A percentile compares a stretch with the other conserved stretches of the same genome.
Conservation (phyloP, 2,113 vertebrate genomes). For the Antennarius striatus region DNA sequence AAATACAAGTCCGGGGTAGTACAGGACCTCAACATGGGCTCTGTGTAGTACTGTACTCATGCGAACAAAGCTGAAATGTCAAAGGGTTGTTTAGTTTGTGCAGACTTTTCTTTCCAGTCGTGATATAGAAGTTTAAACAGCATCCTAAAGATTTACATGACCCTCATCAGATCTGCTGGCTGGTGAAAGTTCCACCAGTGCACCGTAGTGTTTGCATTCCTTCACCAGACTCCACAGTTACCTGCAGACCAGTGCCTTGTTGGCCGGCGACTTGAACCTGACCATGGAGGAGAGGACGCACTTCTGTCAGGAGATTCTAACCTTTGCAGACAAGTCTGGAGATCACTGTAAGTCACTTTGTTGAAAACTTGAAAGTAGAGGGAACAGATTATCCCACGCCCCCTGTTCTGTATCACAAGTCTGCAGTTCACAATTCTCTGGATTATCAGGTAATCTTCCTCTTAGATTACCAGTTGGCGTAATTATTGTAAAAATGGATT, state of each 20-base stretch:
- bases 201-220: constrained; percentile 55
- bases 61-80: no score
- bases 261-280: constrained; percentile 89
- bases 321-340: constrained; percentile 77
- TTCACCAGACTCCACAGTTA: constrained; percentile 85
- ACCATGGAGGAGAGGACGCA: constrained; percentile 84
- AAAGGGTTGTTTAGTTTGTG: not conserved
- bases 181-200: not conserved
- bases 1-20: not conserved
- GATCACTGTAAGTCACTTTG: constrained; percentile 76
- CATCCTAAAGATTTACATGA: no score
- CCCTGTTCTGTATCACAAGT: not conserved
- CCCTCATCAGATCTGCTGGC: no score
- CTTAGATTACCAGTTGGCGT: no score
- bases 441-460: no score
- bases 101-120: no score
- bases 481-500: no score
- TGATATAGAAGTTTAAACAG: no score
- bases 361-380: not conserved
- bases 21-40: no score
- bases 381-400: no score
- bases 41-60: no score
- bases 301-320: constrained; percentile 94
- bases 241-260: constrained; percentile 92
- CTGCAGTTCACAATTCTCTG: not conserved